Percentiles rank a stretch among this genome's conserved stretches.
phyloP scores from a whole-genome alignment of 2,888 invertebrate genomes.

The Ethmia dodecea region DNA sequence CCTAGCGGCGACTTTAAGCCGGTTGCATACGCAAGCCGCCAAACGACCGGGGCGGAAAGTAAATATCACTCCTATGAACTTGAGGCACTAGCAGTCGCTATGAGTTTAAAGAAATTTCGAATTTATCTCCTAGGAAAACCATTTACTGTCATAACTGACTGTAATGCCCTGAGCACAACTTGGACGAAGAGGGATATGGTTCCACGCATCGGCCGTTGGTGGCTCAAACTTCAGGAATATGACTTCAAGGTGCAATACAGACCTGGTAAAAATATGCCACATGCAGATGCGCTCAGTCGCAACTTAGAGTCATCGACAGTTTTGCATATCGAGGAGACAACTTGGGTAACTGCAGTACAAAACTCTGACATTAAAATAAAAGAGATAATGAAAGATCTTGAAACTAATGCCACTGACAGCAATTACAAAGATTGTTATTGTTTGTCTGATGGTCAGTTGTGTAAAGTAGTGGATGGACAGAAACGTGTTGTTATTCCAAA shows the following conservation, averaged over 20 bases:
- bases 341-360: conserved; percentile 1
- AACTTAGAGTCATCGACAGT: conserved; percentile 2
- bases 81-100: conserved; percentile 15
- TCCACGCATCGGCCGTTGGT: conserved; percentile 17
- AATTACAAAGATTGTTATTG: background rate
- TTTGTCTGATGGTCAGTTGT: background rate
- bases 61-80: conserved; percentile 16
- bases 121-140: conserved; percentile 10
- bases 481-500: conserved; percentile 1
- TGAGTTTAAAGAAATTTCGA: conserved; percentile 14
- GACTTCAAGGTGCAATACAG: conserved; percentile 13
- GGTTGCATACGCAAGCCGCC: conserved; percentile 15
- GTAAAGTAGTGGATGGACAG: background rate
- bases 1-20: no score
- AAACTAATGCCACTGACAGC: background rate
- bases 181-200: conserved; percentile 15
- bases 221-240: conserved; percentile 10
- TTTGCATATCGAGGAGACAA: background rate
- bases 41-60: conserved; percentile 13
- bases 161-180: conserved; percentile 13
- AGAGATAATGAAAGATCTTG: background rate
- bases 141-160: conserved; percentile 15
- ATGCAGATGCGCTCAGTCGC: conserved; percentile 13
- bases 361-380: background rate
- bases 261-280: conserved; percentile 12